Evolutionary conservation across 2,888 invertebrate genomes (phyloP).

Genomic region (Venusia cambrica): DNA sequence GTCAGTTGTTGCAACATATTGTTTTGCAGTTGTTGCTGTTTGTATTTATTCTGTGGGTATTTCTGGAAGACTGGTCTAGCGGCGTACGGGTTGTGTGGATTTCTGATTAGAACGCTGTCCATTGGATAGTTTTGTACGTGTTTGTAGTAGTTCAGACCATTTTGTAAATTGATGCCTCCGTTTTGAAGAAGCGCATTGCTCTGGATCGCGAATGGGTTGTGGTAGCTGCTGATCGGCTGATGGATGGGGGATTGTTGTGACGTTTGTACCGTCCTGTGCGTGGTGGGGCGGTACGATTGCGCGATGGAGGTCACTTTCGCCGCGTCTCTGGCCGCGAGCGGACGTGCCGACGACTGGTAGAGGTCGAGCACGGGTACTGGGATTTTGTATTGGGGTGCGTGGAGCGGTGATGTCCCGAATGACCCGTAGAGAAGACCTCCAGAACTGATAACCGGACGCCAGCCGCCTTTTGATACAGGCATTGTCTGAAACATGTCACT

Average conservation of each 20-base stretch:
- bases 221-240: slow-evolving; percentile 71
- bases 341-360: slow-evolving; percentile 65
- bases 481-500: slow-evolving; percentile 57
- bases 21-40: slow-evolving; percentile 53
- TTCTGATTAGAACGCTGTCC: slow-evolving; percentile 62
- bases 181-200: slow-evolving; percentile 44
- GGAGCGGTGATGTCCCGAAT: slow-evolving; percentile 56
- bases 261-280: slow-evolving; percentile 53
- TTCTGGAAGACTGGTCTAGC: slow-evolving; percentile 61
- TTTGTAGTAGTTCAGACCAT: slow-evolving; percentile 60
- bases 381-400: slow-evolving; percentile 62
- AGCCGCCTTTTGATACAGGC: slow-evolving; percentile 80
- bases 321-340: slow-evolving; percentile 59
- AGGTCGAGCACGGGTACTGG: slow-evolving; percentile 56
- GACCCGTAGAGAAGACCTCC: slow-evolving; percentile 59
- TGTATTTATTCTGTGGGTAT: slow-evolving; percentile 53
- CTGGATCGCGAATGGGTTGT: slow-evolving; percentile 65
- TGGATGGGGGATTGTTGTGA: slow-evolving; percentile 50
- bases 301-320: slow-evolving; percentile 71
- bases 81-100: slow-evolving; percentile 62
- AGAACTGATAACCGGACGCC: slow-evolving; percentile 82
- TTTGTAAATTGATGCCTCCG: slow-evolving; percentile 41
- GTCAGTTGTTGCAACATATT: slow-evolving; percentile 62
- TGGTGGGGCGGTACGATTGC: slow-evolving; percentile 72
- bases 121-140: slow-evolving; percentile 64